These are phyloP conservation scores for Glandiceps talaboti DNA, from an alignment of 53 echinoderm and acorn worm genomes.

Conservation along the genomic window DNA sequence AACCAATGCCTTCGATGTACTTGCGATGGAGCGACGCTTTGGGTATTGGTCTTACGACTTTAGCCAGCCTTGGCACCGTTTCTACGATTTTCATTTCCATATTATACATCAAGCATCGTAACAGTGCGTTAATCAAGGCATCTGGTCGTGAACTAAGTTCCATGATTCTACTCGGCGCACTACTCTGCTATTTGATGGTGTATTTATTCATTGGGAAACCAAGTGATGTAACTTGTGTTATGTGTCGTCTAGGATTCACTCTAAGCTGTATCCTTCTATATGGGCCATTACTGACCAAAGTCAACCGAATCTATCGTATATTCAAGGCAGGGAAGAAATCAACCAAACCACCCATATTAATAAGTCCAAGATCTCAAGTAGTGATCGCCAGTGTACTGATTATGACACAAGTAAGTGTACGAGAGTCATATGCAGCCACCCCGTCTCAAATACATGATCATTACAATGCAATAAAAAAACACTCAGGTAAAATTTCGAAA, in stretches of 20 bases:
- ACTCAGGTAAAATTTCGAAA: too few species aligned
- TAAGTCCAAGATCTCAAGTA: constrained; percentile 7
- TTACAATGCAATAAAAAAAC: too few species aligned
- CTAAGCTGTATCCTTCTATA: not conserved
- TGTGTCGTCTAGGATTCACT: constrained; percentile 6
- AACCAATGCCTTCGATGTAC: constrained; percentile 14
- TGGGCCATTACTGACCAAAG: not conserved
- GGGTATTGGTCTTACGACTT: constrained; percentile 9
- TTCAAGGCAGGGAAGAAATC: not conserved
- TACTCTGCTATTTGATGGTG: constrained; percentile 25
- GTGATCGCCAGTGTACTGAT: not conserved
- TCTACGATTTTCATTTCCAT: constrained; percentile 1
- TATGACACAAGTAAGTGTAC: not conserved
- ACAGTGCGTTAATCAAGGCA: constrained; percentile 46
- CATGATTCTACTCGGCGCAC: constrained; percentile 30
- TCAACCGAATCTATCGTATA: not conserved
- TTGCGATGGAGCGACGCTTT: constrained; percentile 18
- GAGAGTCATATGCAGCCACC: too few species aligned
- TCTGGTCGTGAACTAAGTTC: constrained; percentile 45
- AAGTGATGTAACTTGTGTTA: constrained; percentile 7
- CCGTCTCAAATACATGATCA: too few species aligned
- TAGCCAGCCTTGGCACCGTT: constrained; percentile 6
- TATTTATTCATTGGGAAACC: constrained; percentile 20
- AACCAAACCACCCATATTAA: not conserved
- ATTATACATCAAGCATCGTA: constrained; percentile 26